Evolutionary conservation across 2,888 invertebrate genomes (phyloP).

Genomic region (Dasysyrphus albostriatus): DNA sequence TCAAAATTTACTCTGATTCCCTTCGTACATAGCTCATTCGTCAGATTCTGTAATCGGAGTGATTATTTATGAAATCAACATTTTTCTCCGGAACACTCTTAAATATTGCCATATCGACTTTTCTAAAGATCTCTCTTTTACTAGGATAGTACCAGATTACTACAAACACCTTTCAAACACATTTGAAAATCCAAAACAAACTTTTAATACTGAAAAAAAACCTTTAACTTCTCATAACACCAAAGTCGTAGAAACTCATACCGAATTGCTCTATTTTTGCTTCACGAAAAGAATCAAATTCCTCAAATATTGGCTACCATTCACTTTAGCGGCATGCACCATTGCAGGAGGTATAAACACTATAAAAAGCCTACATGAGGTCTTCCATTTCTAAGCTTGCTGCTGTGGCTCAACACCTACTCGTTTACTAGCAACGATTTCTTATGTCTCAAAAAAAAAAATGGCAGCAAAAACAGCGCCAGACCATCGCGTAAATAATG

Average conservation of each 20-base stretch:
- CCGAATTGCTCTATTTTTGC: conserved; percentile 20
- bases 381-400: conserved; percentile 52
- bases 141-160: too few species aligned
- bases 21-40: too few species aligned
- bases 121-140: too few species aligned
- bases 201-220: too few species aligned
- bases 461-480: conserved; percentile 62
- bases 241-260: background rate
- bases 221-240: background rate
- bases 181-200: too few species aligned
- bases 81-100: too few species aligned
- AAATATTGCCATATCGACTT: too few species aligned
- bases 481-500: conserved; percentile 75
- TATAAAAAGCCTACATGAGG: conserved; percentile 70
- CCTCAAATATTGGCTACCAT: conserved; percentile 33
- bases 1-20: too few species aligned
- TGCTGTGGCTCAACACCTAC: conserved; percentile 66
- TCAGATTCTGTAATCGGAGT: too few species aligned
- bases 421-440: conserved; percentile 54
- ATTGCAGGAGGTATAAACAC: conserved; percentile 45
- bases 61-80: too few species aligned
- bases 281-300: conserved; percentile 54
- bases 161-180: too few species aligned
- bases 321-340: conserved; percentile 25
- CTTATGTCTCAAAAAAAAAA: conserved; percentile 50